phyloP scores from a whole-genome alignment of 2,797 vertebrate genomes.

The Psittacula echo region DNA sequence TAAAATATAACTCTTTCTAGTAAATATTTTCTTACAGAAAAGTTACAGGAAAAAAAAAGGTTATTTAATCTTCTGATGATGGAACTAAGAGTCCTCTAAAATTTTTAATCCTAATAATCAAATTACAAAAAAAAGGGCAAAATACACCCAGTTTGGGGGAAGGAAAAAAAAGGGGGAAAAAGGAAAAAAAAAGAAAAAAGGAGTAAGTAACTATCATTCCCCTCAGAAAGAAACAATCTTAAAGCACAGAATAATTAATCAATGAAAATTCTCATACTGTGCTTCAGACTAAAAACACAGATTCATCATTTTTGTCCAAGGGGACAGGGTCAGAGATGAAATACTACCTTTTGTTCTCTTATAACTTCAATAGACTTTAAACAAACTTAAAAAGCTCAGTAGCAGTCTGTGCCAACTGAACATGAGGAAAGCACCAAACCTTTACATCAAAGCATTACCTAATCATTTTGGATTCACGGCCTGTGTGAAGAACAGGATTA shows the following conservation, averaged over 20 bases:
- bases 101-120: background rate
- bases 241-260: background rate
- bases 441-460: background rate
- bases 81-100: background rate
- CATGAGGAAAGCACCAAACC: background rate
- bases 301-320: background rate
- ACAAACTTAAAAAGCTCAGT: background rate
- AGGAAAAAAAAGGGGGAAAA: accelerated
- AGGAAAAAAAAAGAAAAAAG: no score
- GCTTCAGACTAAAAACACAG: background rate
- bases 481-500: background rate
- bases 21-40: background rate
- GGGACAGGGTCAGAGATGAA: background rate
- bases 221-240: background rate
- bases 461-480: background rate
- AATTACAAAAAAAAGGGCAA: background rate
- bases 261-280: background rate
- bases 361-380: background rate
- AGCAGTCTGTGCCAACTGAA: background rate
- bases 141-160: accelerated
- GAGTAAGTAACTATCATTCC: background rate
- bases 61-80: background rate
- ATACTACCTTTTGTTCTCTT: background rate
- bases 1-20: background rate
- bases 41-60: background rate